Evolutionary conservation across 1,140 invertebrate species (phyloP), one percentile per base, ranked within the genome.

Genomic region (Drosophila ogumai): DNA sequence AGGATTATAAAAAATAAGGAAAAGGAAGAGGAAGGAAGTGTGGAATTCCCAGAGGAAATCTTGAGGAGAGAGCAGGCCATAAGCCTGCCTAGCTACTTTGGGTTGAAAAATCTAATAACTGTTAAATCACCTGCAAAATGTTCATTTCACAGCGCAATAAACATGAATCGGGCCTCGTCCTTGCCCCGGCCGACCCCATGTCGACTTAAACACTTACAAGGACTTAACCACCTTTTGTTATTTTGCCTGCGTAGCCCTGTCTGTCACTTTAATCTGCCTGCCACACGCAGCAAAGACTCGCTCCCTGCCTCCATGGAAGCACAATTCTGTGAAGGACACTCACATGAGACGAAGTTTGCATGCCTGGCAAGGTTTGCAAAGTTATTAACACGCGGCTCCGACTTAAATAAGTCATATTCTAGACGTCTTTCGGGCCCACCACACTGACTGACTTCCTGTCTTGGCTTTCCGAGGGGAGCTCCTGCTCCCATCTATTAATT

Each of bases 61-160:
- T 41, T 10, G 10, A 31, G 36, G n/a, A 46, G 1, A 38, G 28
- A 25, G 34, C 22, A 25, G 34, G 25, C 15, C 38, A 6, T 61
- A 44, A 67, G 72, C 63, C 60, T 59, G 47, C 74, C 61, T 49
- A 43, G 66, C 32, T 38, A 55, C 71, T 72, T 46, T 72, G 41
- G 68, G 68, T 59, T 73, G 63, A 77, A 66, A 78, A 84, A 84
- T 79, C 86, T 90, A 90, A 90, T 90, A 90, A 90, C 85, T 90
- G 85, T 81, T 90, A 90, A 90, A 90, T 90, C 81, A 90, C 85
- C 85, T 90, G 85, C 85, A 90, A 90, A 90, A 90, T 90, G 86
- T 90, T 90, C 81, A 90, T 90, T 90, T 90, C 85, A 90, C 85
- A 90, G 85, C 71, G 78, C 78, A 50, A 81, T 90, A 90, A 90